Base-by-base conservation (phyloP, 2,797 vertebrate genomes). In the Hypotaenidia okinawae region DNA sequence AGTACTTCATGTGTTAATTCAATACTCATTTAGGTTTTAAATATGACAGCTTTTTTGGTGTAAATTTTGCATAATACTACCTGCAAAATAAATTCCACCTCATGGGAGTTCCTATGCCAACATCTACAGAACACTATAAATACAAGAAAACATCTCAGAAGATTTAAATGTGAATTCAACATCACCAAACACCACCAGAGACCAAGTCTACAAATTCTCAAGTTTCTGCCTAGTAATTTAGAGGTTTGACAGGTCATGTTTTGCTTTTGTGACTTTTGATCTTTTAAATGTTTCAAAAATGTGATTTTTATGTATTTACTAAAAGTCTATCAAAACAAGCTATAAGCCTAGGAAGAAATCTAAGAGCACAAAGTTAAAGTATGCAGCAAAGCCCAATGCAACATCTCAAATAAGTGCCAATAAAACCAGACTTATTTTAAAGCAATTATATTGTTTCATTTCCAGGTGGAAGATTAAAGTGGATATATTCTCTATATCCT, bases 11-110 rank as follows among this genome's bases (percentile, higher is more conserved):
- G 68, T 84, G 68, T 59, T 89, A 84, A 90, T 76, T 87, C 78
- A 79, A 61, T 52, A 73, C 3, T 82, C 24, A 45, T 61, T 91
- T 76, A 67, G 32, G 14, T 57, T 92, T 80, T 63, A 93, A 90
- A 77, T 49, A 68, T 0, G 0, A 86, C 66, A 93, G 75, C 30
- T 43, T 93, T 93, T 93, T 41, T 80, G 35, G 49, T 85, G 51
- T 45, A 79, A 52, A 47, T 77, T 85, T 67, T 94, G 75, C 39
- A 52, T 59, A 70, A 33, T 27, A n/a, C 51, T 91, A 91, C 77
- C 91, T 73, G 91, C 59, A 84, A 59, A 88, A 62, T 61, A 86
- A 83, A 78, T 79, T 95, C 55, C 25, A 79, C n/a, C 7, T 80
- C 87, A 80, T 10, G 8, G 27, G 51, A 93, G 27, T 11, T 90